Percentiles rank a stretch among this genome's conserved stretches.
phyloP scores from a whole-genome alignment of 2,113 vertebrate species.

The Anguilla rostrata region DNA sequence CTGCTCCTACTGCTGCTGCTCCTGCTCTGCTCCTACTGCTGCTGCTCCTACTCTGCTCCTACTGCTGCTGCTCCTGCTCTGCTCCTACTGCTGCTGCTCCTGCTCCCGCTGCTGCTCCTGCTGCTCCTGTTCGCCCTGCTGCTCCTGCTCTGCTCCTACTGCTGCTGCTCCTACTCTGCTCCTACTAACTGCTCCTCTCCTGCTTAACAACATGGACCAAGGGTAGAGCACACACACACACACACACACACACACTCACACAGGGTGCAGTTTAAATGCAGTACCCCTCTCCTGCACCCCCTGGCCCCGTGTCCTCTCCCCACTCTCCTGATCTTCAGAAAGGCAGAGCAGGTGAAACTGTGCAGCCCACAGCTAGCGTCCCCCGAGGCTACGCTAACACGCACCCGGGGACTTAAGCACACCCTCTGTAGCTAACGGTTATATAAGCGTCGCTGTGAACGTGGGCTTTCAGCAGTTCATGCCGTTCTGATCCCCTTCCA shows the following conservation, averaged over 20 bases:
- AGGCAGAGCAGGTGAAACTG: neutral
- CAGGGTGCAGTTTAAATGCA: neutral
- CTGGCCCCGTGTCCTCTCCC: neutral
- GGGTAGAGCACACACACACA: neutral
- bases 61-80: no score
- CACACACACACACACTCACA: neutral
- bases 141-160: no score
- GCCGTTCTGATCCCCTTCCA: neutral
- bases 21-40: no score
- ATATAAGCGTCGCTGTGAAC: neutral
- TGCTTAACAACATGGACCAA: no score
- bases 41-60: no score
- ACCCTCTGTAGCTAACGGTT: neutral
- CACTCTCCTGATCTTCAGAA: neutral
- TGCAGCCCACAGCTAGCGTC: neutral
- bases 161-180: no score
- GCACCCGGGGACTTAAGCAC: neutral
- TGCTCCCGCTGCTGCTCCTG: no score
- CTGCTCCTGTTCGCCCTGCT: no score
- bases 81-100: no score
- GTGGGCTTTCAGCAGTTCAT: neutral
- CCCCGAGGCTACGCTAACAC: neutral
- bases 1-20: no score
- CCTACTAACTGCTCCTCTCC: no score
- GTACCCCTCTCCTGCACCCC: neutral